Evolutionary conservation across 2,888 invertebrate genomes (phyloP).

Genomic region (Eilema griseolum): DNA sequence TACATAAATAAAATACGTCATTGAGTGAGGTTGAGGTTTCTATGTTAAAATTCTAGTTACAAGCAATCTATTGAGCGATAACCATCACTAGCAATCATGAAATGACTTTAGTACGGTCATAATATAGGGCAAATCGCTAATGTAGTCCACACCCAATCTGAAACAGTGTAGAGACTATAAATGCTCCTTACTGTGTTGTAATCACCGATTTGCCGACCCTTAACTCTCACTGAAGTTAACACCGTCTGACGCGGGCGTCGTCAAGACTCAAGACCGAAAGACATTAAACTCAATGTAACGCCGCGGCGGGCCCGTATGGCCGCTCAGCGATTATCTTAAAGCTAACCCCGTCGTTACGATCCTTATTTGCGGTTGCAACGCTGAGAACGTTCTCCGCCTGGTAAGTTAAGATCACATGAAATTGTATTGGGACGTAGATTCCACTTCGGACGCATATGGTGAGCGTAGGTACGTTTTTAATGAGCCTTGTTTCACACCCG

Average conservation of each 20-base stretch:
- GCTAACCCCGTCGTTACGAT: slow-evolving; percentile 80
- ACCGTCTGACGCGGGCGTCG: slow-evolving; percentile 61
- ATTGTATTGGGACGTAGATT: slow-evolving; percentile 49
- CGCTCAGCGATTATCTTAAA: slow-evolving; percentile 79
- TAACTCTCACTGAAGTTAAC: slow-evolving; percentile 68
- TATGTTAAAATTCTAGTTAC: not conserved
- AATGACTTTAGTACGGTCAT: slow-evolving; percentile 45
- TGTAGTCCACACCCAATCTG: slow-evolving; percentile 61
- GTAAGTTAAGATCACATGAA: slow-evolving; percentile 57
- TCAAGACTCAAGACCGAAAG: slow-evolving; percentile 71
- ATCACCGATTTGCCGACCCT: slow-evolving; percentile 65
- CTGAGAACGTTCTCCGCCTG: slow-evolving; percentile 55
- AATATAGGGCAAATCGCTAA: slow-evolving; percentile 47
- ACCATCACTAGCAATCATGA: slow-evolving; percentile 24
- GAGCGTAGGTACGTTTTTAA: slow-evolving; percentile 26
- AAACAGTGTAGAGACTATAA: slow-evolving; percentile 65
- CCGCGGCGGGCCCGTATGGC: slow-evolving; percentile 66
- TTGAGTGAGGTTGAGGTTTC: too few species aligned
- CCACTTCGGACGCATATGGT: slow-evolving; percentile 40
- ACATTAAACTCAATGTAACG: slow-evolving; percentile 77
- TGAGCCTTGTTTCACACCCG: slow-evolving; percentile 32
- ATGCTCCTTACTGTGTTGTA: slow-evolving; percentile 62
- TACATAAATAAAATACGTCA: too few species aligned
- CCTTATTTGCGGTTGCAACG: slow-evolving; percentile 78
- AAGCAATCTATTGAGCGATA: slow-evolving; percentile 12